phyloP scores from a whole-genome alignment of 53 echinoderm and acorn worm genomes.

The Mesocentrotus franciscanus region DNA sequence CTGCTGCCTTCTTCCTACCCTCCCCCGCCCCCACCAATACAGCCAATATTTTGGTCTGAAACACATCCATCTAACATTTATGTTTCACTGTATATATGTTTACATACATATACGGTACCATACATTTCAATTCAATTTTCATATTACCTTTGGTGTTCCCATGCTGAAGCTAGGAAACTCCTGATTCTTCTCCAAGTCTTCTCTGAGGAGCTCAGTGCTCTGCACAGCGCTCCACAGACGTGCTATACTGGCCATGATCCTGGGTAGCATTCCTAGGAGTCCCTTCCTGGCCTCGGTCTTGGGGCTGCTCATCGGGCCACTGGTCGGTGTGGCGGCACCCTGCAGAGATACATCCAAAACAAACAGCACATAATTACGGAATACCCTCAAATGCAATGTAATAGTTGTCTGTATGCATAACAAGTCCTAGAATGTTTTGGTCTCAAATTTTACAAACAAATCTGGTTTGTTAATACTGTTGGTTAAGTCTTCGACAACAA shows the following conservation, averaged over 20 bases:
- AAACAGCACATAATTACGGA: background rate
- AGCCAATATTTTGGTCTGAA: background rate
- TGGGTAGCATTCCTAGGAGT: constrained; percentile 89
- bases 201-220: constrained; percentile 78
- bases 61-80: background rate
- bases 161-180: constrained; percentile 87
- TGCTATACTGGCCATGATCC: constrained; percentile 91
- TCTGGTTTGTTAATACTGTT: no score
- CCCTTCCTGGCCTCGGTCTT: constrained; percentile 92
- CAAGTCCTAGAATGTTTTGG: background rate
- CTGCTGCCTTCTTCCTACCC: no score
- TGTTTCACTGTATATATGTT: no score
- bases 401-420: background rate
- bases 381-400: background rate
- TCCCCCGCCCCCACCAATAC: no score
- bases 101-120: no score
- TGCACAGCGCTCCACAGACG: constrained; percentile 88
- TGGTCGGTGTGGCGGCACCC: constrained; percentile 78
- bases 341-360: constrained; percentile 43
- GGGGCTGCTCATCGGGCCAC: constrained; percentile 84
- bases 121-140: background rate
- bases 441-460: no score
- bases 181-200: constrained; percentile 73
- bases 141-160: constrained; percentile 90
- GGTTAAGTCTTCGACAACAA: no score